A percentile compares a stretch with the other conserved stretches of the same genome.
These are phyloP conservation scores for Galagoides demidoff DNA, from an alignment of 2,797 vertebrate genomes.

Conservation along the genomic window DNA sequence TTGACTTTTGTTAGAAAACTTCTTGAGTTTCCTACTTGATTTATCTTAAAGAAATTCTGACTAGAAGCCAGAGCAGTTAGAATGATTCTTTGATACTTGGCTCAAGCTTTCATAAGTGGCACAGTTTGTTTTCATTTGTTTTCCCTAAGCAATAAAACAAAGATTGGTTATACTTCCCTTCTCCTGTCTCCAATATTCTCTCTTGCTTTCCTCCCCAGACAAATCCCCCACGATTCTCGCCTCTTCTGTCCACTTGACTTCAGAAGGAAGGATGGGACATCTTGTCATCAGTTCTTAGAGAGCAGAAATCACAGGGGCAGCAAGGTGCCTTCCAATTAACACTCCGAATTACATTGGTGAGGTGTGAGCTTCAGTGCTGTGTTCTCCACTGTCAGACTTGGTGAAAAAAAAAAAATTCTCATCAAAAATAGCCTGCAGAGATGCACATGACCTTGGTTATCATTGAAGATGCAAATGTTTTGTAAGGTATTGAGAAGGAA, in stretches of 20 bases:
- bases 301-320: slow-evolving; percentile 73
- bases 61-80: background rate
- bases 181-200: background rate
- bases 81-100: background rate
- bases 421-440: slow-evolving; percentile 75
- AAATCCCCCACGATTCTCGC: background rate
- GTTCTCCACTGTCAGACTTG: slow-evolving; percentile 68
- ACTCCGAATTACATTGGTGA: slow-evolving; percentile 81
- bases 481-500: slow-evolving; percentile 70
- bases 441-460: slow-evolving; percentile 71
- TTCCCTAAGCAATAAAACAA: background rate
- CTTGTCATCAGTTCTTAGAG: slow-evolving; percentile 42
- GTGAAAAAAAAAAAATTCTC: slow-evolving; percentile 57
- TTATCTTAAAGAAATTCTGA: background rate
- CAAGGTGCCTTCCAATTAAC: slow-evolving; percentile 82
- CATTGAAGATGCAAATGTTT: slow-evolving; percentile 77
- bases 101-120: background rate
- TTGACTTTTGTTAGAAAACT: background rate
- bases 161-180: background rate
- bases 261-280: background rate
- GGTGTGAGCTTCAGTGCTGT: slow-evolving; percentile 63
- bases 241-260: background rate
- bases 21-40: background rate
- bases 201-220: background rate
- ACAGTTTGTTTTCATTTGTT: background rate